Conservation (phyloP, 2,797 vertebrate genomes). For the Mormyrops attenuatus region DNA sequence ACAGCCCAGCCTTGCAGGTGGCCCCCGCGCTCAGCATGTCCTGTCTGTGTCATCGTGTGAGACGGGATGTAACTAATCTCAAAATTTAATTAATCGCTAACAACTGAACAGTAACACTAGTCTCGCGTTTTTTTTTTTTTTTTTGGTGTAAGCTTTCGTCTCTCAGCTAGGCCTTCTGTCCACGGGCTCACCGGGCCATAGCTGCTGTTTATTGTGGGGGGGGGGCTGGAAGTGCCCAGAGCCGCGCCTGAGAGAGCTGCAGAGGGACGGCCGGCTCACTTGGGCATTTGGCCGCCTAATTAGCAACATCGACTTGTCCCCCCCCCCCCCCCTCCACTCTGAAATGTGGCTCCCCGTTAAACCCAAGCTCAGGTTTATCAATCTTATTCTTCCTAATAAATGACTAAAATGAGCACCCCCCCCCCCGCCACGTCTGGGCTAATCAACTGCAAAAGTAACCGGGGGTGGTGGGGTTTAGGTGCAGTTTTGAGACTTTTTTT, state of each 20-base stretch:
- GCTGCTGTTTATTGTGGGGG: background rate
- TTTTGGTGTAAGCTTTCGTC: conserved; percentile 34
- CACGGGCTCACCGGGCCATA: background rate
- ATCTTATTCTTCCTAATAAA: background rate
- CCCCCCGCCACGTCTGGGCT: conserved; percentile 58
- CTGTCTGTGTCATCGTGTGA: background rate
- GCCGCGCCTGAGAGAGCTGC: background rate
- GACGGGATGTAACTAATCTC: background rate
- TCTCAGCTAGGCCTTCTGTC: background rate
- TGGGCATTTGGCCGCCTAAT: background rate
- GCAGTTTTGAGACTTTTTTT: background rate
- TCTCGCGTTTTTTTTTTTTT: background rate
- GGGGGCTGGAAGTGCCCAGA: background rate
- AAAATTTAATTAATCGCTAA: background rate
- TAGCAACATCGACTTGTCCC: background rate
- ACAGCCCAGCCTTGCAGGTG: background rate
- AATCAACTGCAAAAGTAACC: background rate
- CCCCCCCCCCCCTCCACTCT: background rate
- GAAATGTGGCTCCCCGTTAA: background rate
- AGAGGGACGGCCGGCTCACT: background rate
- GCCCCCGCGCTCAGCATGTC: background rate
- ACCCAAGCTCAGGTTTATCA: background rate
- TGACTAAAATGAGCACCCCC: conserved; percentile 47
- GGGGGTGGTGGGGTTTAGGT: background rate
- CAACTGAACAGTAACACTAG: background rate